Base-by-base conservation (phyloP, 37 sponge, comb jelly and placozoan genomes). In the Amphimedon queenslandica region DNA sequence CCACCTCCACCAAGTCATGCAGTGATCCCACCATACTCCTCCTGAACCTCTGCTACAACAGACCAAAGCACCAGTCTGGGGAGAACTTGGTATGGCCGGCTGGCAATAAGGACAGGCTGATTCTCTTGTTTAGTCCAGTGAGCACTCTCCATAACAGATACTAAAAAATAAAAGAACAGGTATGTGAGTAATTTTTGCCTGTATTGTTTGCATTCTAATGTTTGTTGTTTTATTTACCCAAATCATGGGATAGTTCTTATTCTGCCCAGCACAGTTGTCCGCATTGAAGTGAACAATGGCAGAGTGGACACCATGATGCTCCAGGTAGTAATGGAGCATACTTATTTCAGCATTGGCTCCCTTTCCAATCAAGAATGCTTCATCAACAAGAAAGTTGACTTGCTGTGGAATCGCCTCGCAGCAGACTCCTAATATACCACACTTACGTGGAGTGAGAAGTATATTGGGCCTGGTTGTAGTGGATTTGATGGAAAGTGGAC, bases 391-490 rank as follows among this genome's bases (percentile, higher is more conserved):
- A 60, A 57, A 71, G 53, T 79, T 43, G 33, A 87, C 74, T 69
- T 87, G 88, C 4, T 69, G 51, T 2, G 88, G 88, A 11, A 87
- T 65, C 5, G 68, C 72, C 55, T 87, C 88, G 42, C 88, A 87
- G 73, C 69, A 66, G 24, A 87, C 70, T 10, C 88, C 88, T 58
- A 87, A 87, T 0, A 87, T 40, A 8, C 71, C 72, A 57, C 88
- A 81, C 68, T 81, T 87, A 4, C 78, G 30, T 1, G 82, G 81
- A n/a, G 88, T 81, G 8, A 81, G 64, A 87, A 87, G 42, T 87
- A 87, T 23, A 87, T 72, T 23, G 88, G 88, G 0, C 88, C 88
- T 29, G 87, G 87, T 38, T 80, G 87, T 2, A 65, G 58, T 1
- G 87, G 81, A 42, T 87, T 66, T 0, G 35, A 66, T 10, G 81